Evolutionary conservation across 2,888 invertebrate genomes (phyloP).

Genomic region (Drosophila atripex): DNA sequence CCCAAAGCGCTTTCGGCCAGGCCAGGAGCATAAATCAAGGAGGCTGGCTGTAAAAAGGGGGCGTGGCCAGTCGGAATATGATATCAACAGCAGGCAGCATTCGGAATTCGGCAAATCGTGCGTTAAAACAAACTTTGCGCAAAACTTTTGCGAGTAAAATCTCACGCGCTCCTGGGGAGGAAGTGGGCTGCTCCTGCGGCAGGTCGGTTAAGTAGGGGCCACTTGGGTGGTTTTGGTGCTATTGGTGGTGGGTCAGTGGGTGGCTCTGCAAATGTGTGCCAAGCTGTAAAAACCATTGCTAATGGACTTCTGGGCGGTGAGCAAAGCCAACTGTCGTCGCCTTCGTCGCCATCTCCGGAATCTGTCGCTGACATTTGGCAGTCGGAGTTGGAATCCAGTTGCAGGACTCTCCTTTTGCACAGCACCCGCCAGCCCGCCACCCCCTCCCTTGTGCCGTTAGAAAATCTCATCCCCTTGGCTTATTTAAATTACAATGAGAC

Average conservation of each 20-base stretch:
- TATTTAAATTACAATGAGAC: slow-evolving; percentile 77
- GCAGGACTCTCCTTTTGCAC: slow-evolving; percentile 37
- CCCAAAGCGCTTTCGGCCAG: slow-evolving; percentile 41
- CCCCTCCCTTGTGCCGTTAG: slow-evolving; percentile 15
- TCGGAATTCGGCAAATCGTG: slow-evolving; percentile 73
- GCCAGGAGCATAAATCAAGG: slow-evolving; percentile 67
- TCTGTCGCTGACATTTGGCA: slow-evolving; percentile 78
- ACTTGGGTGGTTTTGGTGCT: slow-evolving; percentile 26
- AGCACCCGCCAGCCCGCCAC: slow-evolving; percentile 6
- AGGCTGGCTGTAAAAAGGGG: slow-evolving; percentile 48
- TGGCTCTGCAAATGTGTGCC: slow-evolving; percentile 68
- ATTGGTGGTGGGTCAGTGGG: background rate
- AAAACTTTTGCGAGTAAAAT: slow-evolving; percentile 72
- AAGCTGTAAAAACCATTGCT: slow-evolving; percentile 77
- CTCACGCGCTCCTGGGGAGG: slow-evolving; percentile 57
- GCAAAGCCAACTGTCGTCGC: slow-evolving; percentile 66
- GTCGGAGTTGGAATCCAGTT: slow-evolving; percentile 64
- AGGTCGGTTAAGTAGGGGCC: slow-evolving; percentile 23
- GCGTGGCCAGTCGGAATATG: slow-evolving; percentile 66
- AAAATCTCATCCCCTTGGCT: slow-evolving; percentile 52
- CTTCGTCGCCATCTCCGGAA: slow-evolving; percentile 60
- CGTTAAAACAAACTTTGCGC: slow-evolving; percentile 75
- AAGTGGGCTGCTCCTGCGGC: background rate
- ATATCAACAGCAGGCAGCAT: slow-evolving; percentile 75
- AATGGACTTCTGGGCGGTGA: slow-evolving; percentile 72